Conservation (phyloP, 2,888 invertebrate genomes). For the Lepeophtheirus nordmannii region DNA sequence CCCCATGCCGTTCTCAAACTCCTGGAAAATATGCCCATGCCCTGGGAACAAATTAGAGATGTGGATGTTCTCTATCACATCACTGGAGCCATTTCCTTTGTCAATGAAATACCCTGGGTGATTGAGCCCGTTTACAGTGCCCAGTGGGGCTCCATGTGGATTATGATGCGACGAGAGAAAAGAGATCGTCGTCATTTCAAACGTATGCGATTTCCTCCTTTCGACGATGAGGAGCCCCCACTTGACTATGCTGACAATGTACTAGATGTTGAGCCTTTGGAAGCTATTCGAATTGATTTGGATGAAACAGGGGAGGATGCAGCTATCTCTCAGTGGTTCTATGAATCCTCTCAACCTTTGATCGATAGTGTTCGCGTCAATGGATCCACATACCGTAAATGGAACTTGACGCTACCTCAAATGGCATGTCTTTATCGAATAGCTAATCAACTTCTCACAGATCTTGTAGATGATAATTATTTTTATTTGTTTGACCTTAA, state of each 20-base stretch:
- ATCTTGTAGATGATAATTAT: slow-evolving; percentile 94
- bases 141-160: slow-evolving; percentile 99
- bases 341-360: slow-evolving; percentile 81
- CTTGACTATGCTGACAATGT: slow-evolving; percentile 98
- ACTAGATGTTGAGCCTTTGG: slow-evolving; percentile 92
- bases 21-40: slow-evolving; percentile 99
- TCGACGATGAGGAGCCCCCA: slow-evolving; percentile 99
- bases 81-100: slow-evolving; percentile 98
- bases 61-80: slow-evolving; percentile 77
- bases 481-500: slow-evolving; percentile 98
- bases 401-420: slow-evolving; percentile 89
- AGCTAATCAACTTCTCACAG: slow-evolving; percentile 91
- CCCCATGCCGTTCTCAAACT: slow-evolving; percentile 98
- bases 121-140: slow-evolving; percentile 98
- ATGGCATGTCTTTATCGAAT: slow-evolving; percentile 94
- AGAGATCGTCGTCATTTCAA: slow-evolving; percentile 96
- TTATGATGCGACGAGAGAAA: slow-evolving; percentile 99
- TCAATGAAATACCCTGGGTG: slow-evolving; percentile 99
- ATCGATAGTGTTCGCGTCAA: slow-evolving; percentile 73
- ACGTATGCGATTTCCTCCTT: slow-evolving; percentile 97
- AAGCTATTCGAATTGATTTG: slow-evolving; percentile 95
- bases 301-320: slow-evolving; percentile 76
- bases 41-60: slow-evolving; percentile 87
- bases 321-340: slow-evolving; percentile 77
- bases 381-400: slow-evolving; percentile 87